Evolutionary conservation across 2,888 invertebrate genomes (phyloP), one percentile per base, ranked within the genome.

Genomic region (Octonoba sinensis): DNA sequence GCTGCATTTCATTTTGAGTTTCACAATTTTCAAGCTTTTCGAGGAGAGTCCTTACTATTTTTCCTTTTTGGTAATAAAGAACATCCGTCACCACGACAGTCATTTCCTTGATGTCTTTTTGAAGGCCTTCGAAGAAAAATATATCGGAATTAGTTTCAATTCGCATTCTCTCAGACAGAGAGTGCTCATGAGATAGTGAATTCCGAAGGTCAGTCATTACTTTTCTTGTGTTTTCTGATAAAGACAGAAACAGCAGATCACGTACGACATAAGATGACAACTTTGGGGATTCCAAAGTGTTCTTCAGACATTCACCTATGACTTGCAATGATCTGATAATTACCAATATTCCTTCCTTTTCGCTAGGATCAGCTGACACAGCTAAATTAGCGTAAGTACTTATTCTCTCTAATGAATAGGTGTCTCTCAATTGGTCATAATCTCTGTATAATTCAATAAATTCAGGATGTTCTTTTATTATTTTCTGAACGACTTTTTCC

Each of bases 311-410:
- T 36, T 77, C 70, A 4, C 77, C 75, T 1, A 59, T 49, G 8
- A 75, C 67, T 49, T 77, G 77, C 11, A 77, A 44, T 1, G 54
- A 22, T 22, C 67, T 79, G 13, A 44, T 66, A 16, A 79, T 49
- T 18, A 56, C 22, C n/a, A 67, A 18, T n/a, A 36, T 20, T 3
- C 64, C 59, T 15, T 59, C 44, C 4, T 49, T 20, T 11, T 36
- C 59, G 12, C 18, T 6, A 3, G 49, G n/a, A 24, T 66, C 20
- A n/a, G 27, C 27, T 1, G 59, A 22, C 11, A 27, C 3, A 1
- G 77, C 69, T 22, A 71, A 44, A 4, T 59, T 56, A 49, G 49
- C 27, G 36, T 62, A 64, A 11, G 16, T 16, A 6, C 59, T 44
- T 20, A 77, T 51, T 60, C 46, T 70, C 12, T 57, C 59, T 20